Conservation (phyloP, 2,888 invertebrate species). For the Halictus quadricinctus region DNA sequence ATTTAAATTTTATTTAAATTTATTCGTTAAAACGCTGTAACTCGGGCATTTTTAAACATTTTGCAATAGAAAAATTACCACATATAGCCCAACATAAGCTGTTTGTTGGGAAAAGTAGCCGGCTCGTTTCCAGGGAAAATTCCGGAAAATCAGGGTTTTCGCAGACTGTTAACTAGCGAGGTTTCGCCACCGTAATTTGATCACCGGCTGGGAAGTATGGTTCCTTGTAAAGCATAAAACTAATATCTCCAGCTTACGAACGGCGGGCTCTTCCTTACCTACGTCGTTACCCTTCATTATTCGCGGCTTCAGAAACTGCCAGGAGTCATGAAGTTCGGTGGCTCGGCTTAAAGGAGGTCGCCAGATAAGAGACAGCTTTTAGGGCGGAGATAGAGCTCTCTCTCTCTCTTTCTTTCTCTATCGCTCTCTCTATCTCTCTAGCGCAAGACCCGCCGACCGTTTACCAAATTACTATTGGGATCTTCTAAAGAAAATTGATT, state of each 20-base stretch:
- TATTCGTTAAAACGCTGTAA: not conserved
- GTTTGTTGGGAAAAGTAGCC: not conserved
- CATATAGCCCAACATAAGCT: not conserved
- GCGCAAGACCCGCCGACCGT: slow-evolving; percentile 50
- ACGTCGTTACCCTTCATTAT: slow-evolving; percentile 48
- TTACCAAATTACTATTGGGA: slow-evolving; percentile 50
- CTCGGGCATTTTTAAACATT: not conserved
- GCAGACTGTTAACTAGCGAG: slow-evolving; percentile 40
- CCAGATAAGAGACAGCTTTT: slow-evolving; percentile 74
- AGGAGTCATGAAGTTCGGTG: slow-evolving; percentile 29
- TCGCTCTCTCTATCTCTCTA: slow-evolving; percentile 47
- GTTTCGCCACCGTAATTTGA: slow-evolving; percentile 33
- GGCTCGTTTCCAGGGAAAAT: not conserved
- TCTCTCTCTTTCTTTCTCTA: not conserved
- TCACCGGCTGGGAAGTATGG: slow-evolving; percentile 46
- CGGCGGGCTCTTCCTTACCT: slow-evolving; percentile 28
- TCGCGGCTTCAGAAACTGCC: slow-evolving; percentile 28
- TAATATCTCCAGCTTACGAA: slow-evolving; percentile 48
- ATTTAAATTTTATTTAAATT: too few species aligned
- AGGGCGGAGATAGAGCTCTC: slow-evolving; percentile 63
- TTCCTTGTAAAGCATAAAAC: slow-evolving; percentile 55
- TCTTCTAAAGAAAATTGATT: slow-evolving; percentile 13
- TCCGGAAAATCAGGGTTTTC: not conserved
- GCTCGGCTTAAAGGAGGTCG: slow-evolving; percentile 37
- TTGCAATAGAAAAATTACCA: not conserved